Conservation (phyloP, 2,888 invertebrate genomes). For the Hirtodrosophila histrioides region DNA sequence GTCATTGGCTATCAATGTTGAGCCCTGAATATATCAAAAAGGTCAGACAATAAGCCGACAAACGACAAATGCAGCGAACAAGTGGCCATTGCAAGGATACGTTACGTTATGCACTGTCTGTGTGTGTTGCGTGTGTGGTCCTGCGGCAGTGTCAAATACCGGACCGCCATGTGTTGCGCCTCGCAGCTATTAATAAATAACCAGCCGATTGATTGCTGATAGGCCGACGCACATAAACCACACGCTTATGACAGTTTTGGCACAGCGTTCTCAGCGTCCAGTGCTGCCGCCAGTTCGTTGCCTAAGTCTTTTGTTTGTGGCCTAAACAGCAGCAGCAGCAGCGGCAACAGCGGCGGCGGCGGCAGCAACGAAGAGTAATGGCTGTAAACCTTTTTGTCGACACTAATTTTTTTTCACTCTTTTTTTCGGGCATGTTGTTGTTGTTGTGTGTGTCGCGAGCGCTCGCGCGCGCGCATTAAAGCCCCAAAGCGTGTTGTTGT, state of each 20-base stretch:
- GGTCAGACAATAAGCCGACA: constrained; percentile 61
- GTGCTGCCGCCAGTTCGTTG: constrained; percentile 56
- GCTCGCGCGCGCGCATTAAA: constrained; percentile 76
- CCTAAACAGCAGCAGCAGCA: constrained; percentile 58
- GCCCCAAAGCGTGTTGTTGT: constrained; percentile 64
- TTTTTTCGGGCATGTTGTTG: constrained; percentile 25
- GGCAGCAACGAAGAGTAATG: constrained; percentile 80
- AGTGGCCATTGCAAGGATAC: constrained; percentile 46
- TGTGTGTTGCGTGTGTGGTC: constrained; percentile 34
- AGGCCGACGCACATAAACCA: constrained; percentile 69
- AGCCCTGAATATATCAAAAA: constrained; percentile 44
- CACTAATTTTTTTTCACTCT: constrained; percentile 80
- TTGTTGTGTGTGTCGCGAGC: constrained; percentile 55
- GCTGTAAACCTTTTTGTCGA: constrained; percentile 84
- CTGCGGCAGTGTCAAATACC: constrained; percentile 5
- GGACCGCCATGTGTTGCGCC: constrained; percentile 31
- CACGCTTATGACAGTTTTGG: constrained; percentile 78
- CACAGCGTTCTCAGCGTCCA: constrained; percentile 49
- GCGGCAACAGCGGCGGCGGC: constrained; percentile 32
- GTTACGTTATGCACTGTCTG: neutral
- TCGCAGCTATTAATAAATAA: constrained; percentile 69
- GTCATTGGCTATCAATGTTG: constrained; percentile 39
- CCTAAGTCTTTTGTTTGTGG: constrained; percentile 76
- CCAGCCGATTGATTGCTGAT: constrained; percentile 75
- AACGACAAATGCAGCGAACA: constrained; percentile 48